A percentile compares a stretch with the other conserved stretches of the same genome.
These are phyloP conservation scores for Zaprionus inermis DNA, from an alignment of 1,140 invertebrate genomes.

Conservation along the genomic window DNA sequence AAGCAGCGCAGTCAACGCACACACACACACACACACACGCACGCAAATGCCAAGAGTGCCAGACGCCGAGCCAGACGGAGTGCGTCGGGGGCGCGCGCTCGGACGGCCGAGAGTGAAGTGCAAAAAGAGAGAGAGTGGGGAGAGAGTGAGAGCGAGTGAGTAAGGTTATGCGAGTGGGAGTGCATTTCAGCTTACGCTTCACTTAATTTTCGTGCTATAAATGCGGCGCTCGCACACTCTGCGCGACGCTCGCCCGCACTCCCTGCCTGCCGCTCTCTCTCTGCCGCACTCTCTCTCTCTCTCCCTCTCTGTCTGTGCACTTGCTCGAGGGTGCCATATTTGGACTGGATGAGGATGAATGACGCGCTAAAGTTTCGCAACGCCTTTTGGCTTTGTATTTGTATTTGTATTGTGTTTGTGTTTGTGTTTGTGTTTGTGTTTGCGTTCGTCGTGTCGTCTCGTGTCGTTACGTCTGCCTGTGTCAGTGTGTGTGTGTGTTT, in stretches of 20 bases:
- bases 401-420: background rate
- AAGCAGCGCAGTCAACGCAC: conserved; percentile 47
- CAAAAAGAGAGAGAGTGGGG: background rate
- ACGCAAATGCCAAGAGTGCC: conserved; percentile 43
- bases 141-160: conserved; percentile 2
- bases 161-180: conserved; percentile 64
- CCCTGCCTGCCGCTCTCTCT: conserved; percentile 15
- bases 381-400: conserved; percentile 72
- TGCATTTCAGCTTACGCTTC: conserved; percentile 82
- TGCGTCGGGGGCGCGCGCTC: conserved; percentile 45
- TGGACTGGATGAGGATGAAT: conserved; percentile 74
- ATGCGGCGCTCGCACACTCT: conserved; percentile 34
- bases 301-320: conserved; percentile 48
- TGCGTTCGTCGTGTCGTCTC: conserved; percentile 4
- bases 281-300: conserved; percentile 11
- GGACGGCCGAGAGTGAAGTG: conserved; percentile 2
- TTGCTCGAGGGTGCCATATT: conserved; percentile 78
- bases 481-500: conserved; percentile 26
- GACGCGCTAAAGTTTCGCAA: conserved; percentile 79
- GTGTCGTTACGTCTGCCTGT: background rate
- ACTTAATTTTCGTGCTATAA: conserved; percentile 80
- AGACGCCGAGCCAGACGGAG: conserved; percentile 69
- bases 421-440: conserved; percentile 21
- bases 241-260: conserved; percentile 21
- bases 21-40: conserved; percentile 32